A percentile compares a stretch with the other conserved stretches of the same genome.
Evolutionary conservation across 1,140 invertebrate genomes (phyloP).

Genomic region (Neodiprion lecontei): DNA sequence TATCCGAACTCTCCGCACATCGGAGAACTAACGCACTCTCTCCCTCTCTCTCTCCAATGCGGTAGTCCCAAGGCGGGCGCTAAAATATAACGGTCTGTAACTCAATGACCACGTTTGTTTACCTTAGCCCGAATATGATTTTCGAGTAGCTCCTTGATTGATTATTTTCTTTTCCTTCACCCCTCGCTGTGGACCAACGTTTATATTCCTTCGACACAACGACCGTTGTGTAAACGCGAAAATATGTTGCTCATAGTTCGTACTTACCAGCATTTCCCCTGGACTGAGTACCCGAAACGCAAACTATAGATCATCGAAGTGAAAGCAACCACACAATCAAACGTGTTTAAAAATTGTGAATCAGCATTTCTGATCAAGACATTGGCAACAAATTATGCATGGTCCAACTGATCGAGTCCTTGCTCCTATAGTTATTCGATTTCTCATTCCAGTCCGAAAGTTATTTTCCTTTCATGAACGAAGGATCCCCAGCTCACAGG

Average conservation of each 20-base stretch:
- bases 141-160: neutral
- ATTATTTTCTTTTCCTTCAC: neutral
- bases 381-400: too few species aligned
- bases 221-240: too few species aligned
- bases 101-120: neutral
- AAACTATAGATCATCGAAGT: neutral
- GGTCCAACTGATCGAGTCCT: neutral
- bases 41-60: neutral
- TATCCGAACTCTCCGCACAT: too few species aligned
- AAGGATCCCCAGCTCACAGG: too few species aligned
- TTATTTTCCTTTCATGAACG: neutral
- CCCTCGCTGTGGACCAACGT: neutral
- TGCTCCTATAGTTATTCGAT: neutral
- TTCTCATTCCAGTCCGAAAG: neutral
- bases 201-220: too few species aligned
- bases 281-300: neutral
- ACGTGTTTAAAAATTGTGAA: too few species aligned
- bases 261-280: neutral
- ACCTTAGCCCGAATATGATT: neutral
- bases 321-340: too few species aligned
- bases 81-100: neutral
- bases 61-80: neutral
- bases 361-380: too few species aligned
- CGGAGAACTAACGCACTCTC: neutral
- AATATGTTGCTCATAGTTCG: neutral